These are phyloP conservation scores for Drosophila eugracilis DNA, from an alignment of 1,140 invertebrate species.

Conservation along the genomic window DNA sequence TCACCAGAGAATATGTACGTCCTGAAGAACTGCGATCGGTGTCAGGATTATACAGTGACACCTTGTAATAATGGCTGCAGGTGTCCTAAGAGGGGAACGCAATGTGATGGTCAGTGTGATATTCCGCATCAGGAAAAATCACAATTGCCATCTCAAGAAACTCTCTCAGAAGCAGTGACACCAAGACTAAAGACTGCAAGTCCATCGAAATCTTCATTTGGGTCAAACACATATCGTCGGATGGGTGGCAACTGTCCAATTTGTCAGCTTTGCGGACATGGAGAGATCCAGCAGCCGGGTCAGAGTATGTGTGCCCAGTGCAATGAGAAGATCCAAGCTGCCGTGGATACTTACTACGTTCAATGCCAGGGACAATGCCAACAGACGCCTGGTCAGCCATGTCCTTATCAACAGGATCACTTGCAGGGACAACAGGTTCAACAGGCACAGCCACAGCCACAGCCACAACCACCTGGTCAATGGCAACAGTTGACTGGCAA, in stretches of 20 bases:
- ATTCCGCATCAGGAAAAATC: background rate
- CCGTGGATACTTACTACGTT: conserved; percentile 14
- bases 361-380: conserved; percentile 10
- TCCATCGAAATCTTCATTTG: too few relatives aligned
- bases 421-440: too few relatives aligned
- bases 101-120: background rate
- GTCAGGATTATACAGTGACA: conserved; percentile 21
- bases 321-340: conserved; percentile 23
- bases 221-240: background rate
- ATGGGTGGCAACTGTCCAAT: conserved; percentile 1
- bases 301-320: conserved; percentile 37
- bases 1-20: conserved; percentile 22
- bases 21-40: conserved; percentile 31
- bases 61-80: conserved; percentile 3
- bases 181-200: background rate
- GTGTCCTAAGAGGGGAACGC: background rate
- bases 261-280: conserved; percentile 34
- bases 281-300: background rate
- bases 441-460: background rate
- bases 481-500: background rate
- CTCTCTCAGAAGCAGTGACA: too few relatives aligned
- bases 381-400: background rate
- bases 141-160: background rate
- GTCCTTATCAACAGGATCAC: background rate
- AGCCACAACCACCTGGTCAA: background rate